phyloP scores from a whole-genome alignment of 2,888 invertebrate genomes.

The Pterostichus madidus region DNA sequence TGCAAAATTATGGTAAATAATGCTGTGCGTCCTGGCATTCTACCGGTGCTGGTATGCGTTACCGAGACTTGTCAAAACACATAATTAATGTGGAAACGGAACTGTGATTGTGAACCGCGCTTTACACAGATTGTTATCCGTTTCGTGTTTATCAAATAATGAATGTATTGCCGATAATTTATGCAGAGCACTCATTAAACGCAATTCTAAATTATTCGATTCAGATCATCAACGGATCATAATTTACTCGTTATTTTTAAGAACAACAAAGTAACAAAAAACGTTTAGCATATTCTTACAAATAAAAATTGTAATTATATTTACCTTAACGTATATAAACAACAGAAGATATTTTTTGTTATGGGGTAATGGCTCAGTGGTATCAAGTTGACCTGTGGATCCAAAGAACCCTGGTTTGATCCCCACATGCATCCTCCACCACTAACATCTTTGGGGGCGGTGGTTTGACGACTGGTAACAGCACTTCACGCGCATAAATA shows the following conservation, averaged over 20 bases:
- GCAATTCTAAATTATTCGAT: slow-evolving; percentile 9
- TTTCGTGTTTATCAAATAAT: slow-evolving; percentile 53
- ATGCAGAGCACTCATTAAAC: slow-evolving; percentile 39
- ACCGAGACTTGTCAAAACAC: slow-evolving; percentile 62
- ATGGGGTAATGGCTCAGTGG: too few relatives aligned
- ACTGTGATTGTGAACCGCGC: slow-evolving; percentile 56
- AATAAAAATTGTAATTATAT: neutral
- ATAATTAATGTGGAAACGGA: slow-evolving; percentile 60
- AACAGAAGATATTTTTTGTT: too few relatives aligned
- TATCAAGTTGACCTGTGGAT: too few relatives aligned
- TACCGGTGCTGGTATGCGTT: slow-evolving; percentile 1
- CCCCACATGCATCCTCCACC: too few relatives aligned
- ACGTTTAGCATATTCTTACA: neutral
- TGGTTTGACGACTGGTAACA: too few relatives aligned
- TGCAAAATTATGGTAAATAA: slow-evolving; percentile 64
- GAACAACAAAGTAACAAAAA: neutral
- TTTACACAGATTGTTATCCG: slow-evolving; percentile 56
- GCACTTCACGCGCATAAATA: too few relatives aligned
- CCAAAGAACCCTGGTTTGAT: too few relatives aligned
- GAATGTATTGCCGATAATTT: slow-evolving; percentile 53
- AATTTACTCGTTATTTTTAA: slow-evolving; percentile 18
- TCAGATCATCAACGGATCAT: slow-evolving; percentile 8
- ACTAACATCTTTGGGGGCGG: too few relatives aligned
- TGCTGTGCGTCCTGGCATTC: slow-evolving; percentile 5
- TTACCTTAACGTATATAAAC: too few relatives aligned